Base-by-base conservation (phyloP, 2,888 invertebrate species). In the Athripsodes cinereus region DNA sequence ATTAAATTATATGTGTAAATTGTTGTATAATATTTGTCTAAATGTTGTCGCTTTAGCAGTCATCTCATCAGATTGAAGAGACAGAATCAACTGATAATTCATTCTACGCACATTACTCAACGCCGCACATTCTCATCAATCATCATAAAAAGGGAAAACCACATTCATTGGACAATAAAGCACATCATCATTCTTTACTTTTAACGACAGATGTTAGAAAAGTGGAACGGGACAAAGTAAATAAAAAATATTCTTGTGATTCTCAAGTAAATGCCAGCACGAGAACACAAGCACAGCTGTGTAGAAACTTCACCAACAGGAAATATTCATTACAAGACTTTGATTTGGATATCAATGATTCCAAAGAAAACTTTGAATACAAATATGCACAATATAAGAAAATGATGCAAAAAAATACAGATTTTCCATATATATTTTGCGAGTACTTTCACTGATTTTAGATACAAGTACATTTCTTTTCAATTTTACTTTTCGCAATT, bases 51-150 rank as follows among this genome's bases (percentile, higher is more conserved):
- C 40, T 40, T 40, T 40, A 40, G 40, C 21, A 47, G 21, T 21
- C 47, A 47, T 20, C 19, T 21, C 3, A 20, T 20, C 47, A 19
- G 18, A 21, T 19, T 16, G 47, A 13, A 6, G 20, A 11, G 3
- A 20, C 21, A 11, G 11, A 21, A 20, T 3, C 5, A 2, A 34
- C 16, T 18, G 16, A 34, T 16, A 59, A 67, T 69, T 66, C 70
- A 71, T 62, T 54, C 69, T 70, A 65, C 66, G 70, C 67, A 68
- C 68, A 63, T 67, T 69, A 66, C 70, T 73, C 67, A 68, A 68
- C 62, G 69, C 69, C 60, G 69, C 68, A 56, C 66, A 68, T 56
- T 35, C 60, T 66, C 66, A 68, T 65, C 61, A 31, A 8, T 34
- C 22, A 22, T 16, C 22, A 22, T 16, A 50, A 50, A n/a, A 50